Conservation (phyloP, 1,140 invertebrate genomes). For the Megalopta genalis region DNA sequence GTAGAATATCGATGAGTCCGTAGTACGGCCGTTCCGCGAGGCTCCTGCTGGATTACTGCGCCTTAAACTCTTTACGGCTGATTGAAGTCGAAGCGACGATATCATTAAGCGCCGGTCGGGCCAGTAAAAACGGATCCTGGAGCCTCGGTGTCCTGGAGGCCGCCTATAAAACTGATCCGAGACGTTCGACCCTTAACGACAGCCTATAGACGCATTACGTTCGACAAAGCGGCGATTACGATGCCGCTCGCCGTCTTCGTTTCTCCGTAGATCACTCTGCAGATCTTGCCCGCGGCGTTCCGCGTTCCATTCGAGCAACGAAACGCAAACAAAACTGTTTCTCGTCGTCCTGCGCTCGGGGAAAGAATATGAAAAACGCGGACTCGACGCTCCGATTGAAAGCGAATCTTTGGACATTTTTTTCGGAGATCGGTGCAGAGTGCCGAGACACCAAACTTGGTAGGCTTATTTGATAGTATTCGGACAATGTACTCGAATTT, state of each 20-base stretch:
- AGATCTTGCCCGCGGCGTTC: too few species aligned
- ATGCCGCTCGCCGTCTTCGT: too few species aligned
- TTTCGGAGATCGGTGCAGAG: too few species aligned
- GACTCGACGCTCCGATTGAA: too few species aligned
- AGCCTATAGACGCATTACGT: neutral
- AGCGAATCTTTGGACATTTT: too few species aligned
- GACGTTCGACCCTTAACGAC: conserved; percentile 4
- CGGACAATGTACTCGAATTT: too few species aligned
- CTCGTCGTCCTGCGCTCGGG: too few species aligned
- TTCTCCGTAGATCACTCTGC: too few species aligned
- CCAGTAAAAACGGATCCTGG: neutral
- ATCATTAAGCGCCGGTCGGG: neutral
- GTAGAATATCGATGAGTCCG: neutral
- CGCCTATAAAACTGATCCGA: conserved; percentile 25
- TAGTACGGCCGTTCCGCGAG: neutral
- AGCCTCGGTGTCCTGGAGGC: neutral
- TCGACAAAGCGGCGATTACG: conserved; percentile 36
- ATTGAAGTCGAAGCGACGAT: conserved; percentile 17
- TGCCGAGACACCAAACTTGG: too few species aligned
- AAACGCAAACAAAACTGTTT: conserved; percentile 23
- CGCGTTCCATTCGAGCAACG: neutral
- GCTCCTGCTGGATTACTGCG: neutral
- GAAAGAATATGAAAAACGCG: too few species aligned
- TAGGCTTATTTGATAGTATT: too few species aligned
- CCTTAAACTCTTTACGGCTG: conserved; percentile 33